Percentiles rank a stretch among this genome's conserved stretches.
Conservation (phyloP, 2,888 invertebrate species). For the Hydrotaea cyrtoneurina region DNA sequence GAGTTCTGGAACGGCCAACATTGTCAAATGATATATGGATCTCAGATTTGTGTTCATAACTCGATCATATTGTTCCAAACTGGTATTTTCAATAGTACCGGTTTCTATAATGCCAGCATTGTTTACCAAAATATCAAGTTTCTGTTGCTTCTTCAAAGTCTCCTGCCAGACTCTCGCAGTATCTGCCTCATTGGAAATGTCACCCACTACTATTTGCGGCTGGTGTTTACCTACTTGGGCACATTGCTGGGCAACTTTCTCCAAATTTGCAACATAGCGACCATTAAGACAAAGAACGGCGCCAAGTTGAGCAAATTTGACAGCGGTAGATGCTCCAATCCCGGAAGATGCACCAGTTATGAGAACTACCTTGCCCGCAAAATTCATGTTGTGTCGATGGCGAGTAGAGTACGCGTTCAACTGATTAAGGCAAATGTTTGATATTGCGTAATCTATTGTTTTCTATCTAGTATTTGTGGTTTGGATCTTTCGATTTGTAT, state of each 20-base stretch:
- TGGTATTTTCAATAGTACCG: constrained; percentile 91
- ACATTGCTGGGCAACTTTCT: constrained; percentile 82
- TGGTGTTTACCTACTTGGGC: constrained; percentile 75
- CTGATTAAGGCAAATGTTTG: neutral
- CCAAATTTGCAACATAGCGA: constrained; percentile 86
- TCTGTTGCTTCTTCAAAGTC: constrained; percentile 85
- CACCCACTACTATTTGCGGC: constrained; percentile 84
- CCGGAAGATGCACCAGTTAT: constrained; percentile 89
- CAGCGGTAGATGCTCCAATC: constrained; percentile 87
- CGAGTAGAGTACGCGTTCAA: neutral
- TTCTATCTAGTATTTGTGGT: neutral
- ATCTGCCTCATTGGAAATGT: constrained; percentile 84
- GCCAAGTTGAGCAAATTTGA: constrained; percentile 85
- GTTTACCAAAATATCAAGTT: constrained; percentile 90
- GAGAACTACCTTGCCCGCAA: constrained; percentile 81
- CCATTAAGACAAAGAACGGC: constrained; percentile 85
- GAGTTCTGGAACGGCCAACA: constrained; percentile 91
- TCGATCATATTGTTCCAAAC: constrained; percentile 91
- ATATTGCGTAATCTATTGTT: constrained; percentile 53
- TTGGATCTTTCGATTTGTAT: neutral
- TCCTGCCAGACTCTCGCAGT: constrained; percentile 84
- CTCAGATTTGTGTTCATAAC: constrained; percentile 94
- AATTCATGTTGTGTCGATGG: constrained; percentile 73
- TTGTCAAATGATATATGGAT: constrained; percentile 88
- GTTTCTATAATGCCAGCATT: constrained; percentile 92